A percentile compares a stretch with the other conserved stretches of the same genome.
These are phyloP conservation scores for Mesoligia furuncula DNA, from an alignment of 2,888 invertebrate genomes.

Conservation along the genomic window DNA sequence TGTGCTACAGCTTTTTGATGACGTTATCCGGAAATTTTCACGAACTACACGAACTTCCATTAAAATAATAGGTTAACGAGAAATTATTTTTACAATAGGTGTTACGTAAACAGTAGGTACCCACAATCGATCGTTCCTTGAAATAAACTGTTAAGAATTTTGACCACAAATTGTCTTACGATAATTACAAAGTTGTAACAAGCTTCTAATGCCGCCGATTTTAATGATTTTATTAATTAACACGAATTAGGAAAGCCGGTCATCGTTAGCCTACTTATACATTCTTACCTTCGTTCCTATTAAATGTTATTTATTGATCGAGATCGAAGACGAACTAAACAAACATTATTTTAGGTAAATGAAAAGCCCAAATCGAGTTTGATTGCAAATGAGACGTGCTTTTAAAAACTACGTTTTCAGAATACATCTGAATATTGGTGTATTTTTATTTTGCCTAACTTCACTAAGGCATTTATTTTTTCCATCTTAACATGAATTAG, in stretches of 20 bases:
- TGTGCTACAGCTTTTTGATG: constrained; percentile 33
- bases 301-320: background rate
- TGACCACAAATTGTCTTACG: background rate
- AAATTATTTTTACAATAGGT: constrained; percentile 23
- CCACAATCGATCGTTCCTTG: background rate
- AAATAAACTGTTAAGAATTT: constrained; percentile 8
- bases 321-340: background rate
- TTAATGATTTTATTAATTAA: constrained; percentile 33
- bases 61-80: constrained; percentile 43
- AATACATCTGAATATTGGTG: background rate
- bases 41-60: constrained; percentile 40
- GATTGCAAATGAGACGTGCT: background rate
- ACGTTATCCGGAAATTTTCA: constrained; percentile 48
- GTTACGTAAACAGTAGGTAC: background rate
- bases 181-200: background rate
- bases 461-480: background rate
- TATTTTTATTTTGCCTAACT: background rate
- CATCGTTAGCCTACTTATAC: constrained; percentile 2
- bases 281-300: background rate
- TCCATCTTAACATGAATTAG: too few species aligned
- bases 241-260: constrained; percentile 9
- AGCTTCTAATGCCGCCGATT: background rate
- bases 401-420: background rate
- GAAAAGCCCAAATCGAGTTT: background rate
- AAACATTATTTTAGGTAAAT: background rate